Evolutionary conservation across 1,140 invertebrate genomes (phyloP), one percentile per base, ranked within the genome.

Genomic region (Drosophila kepulauana): DNA sequence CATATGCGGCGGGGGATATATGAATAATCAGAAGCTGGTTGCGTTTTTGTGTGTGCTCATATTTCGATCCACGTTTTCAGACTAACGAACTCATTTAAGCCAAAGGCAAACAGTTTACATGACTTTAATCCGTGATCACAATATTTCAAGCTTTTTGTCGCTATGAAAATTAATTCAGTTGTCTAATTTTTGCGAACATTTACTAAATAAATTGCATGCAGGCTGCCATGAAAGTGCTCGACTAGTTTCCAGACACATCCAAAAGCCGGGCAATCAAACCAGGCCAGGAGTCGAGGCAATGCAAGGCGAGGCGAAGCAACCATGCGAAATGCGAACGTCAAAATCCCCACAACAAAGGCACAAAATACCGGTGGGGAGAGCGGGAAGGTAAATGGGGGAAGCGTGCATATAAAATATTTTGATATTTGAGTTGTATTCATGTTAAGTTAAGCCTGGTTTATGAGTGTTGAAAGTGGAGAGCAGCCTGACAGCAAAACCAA

Each of bases 391-490:
- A 67, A 25, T 5, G 46, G 46, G 20, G 48, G 25, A 43, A 13
- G 28, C 51, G 35, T 59, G 80, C 79, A 69, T 89, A 84, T 84
- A 88, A 84, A 88, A 87, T 89, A 89, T 89, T 89, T 89, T 89
- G 85, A 89, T 89, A 81, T 82, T 82, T 87, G 66, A 85, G 81
- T 78, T 81, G 81, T 68, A 89, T 89, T 89, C 85, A 89, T 81
- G 85, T 89, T 89, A 89, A 89, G 78, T 89, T 85, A 89, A 89
- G 86, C 85, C 85, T 89, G 81, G 85, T 89, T 89, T 89, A 89
- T 89, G 85, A 89, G 78, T 89, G 82, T 78, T 80, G 82, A 87
- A 81, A 87, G 77, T 87, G 76, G 58, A 35, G 41, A 63, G 35
- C 58, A 33, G 45, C 48, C 20, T 74, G 71, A 49, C 74, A 48